Base-by-base conservation (phyloP, 35 echinoderm and acorn worm genomes). In the Heliocidaris tuberculata region DNA sequence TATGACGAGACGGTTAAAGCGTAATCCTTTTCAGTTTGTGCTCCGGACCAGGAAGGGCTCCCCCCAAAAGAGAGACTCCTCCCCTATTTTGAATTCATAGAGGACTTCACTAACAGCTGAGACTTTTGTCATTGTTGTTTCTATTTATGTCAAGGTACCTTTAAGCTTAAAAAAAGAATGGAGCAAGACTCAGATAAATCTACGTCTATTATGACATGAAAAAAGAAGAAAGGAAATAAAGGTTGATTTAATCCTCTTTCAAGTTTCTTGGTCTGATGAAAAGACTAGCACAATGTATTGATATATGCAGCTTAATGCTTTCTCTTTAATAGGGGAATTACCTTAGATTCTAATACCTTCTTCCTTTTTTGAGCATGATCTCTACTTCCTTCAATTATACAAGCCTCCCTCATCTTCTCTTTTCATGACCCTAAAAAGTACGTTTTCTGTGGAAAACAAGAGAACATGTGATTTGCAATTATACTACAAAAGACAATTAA, bases 1-100 rank as follows among this genome's bases (percentile, higher is more conserved):
- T 78, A 78, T 78, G 65, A 78, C 65, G 2, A 78, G 65, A 78
- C 65, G 21, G 65, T 78, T 78, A 78, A 78, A 78, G 65, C 65
- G 21, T 78, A 78, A 78, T 78, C 65, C 27, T 78, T 78, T 78
- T 78, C 65, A 78, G 65, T 78, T 78, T 78, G 65, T 78, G 65
- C 65, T 78, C 27, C 21, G 65, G 65, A 78, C 65, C 65, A 24
- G 65, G 65, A 78, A 78, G 2, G 65, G 21, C 65, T 78, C 65
- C 65, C 27, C 65, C 21, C 21, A 56, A 42, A 78, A 78, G 65
- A 70, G 15, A 78, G 65, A n/a, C 65, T 78, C 65, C 65, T 78
- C 65, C 65, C 65, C 17, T 78, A 21, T n/a, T 78, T 78, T 78
- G 59, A n/a, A 78, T 78, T 78, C 21, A 24, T n/a, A 78, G 65